phyloP scores from a whole-genome alignment of 2,113 vertebrate species.

The Macroglossus sobrinus region DNA sequence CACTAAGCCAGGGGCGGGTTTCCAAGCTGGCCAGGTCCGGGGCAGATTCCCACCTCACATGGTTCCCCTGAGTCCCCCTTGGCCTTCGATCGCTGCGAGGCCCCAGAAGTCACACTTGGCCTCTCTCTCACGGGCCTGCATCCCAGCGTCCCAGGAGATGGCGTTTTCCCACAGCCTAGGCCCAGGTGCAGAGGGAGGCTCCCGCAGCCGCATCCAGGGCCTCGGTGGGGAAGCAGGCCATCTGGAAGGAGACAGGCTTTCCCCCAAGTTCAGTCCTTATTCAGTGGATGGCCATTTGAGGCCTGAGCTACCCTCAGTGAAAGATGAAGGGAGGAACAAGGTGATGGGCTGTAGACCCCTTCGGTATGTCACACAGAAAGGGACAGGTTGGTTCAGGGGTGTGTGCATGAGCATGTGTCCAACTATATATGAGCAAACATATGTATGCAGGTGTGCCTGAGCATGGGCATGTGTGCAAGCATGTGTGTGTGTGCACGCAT shows the following conservation, averaged over 20 bases:
- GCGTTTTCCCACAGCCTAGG: slow-evolving; percentile 66
- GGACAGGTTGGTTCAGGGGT: neutral
- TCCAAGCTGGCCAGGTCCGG: slow-evolving; percentile 68
- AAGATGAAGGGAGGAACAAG: neutral
- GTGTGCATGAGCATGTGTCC: neutral
- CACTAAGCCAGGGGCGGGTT: slow-evolving; percentile 54
- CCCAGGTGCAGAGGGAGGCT: slow-evolving; percentile 68
- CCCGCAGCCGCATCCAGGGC: slow-evolving; percentile 15
- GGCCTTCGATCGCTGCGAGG: slow-evolving; percentile 20
- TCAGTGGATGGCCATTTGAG: neutral
- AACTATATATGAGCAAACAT: neutral
- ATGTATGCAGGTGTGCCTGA: neutral
- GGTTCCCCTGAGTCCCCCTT: slow-evolving; percentile 28
- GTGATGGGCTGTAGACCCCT: neutral
- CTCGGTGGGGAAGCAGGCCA: neutral
- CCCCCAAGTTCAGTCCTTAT: neutral
- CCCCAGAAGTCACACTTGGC: slow-evolving; percentile 68
- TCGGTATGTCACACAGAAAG: neutral
- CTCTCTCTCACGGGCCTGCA: slow-evolving; percentile 42
- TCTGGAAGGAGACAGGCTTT: neutral
- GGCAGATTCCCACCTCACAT: slow-evolving; percentile 55
- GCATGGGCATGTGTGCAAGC: neutral
- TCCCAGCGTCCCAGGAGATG: neutral
- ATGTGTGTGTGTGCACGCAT: neutral
- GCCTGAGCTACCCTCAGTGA: neutral